Percentiles rank a stretch among this genome's conserved stretches.
Conservation (phyloP, 2,888 invertebrate species). For the Phortica okadai region DNA sequence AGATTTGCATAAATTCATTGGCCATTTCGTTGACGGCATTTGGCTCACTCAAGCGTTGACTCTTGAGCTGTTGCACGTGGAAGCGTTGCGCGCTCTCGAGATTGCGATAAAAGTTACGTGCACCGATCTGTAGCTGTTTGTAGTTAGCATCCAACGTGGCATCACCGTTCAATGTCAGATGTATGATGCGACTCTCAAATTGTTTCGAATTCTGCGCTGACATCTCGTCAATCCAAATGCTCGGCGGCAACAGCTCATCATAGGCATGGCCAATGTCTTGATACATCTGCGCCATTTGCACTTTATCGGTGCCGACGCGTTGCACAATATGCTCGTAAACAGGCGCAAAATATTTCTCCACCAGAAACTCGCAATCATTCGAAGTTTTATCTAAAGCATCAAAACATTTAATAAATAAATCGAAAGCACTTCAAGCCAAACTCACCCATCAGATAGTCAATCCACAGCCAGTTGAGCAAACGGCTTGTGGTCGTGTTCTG, state of each 20-base stretch:
- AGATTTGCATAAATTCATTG: constrained; percentile 61
- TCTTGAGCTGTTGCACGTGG: constrained; percentile 49
- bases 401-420: constrained; percentile 6
- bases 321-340: constrained; percentile 69
- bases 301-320: constrained; percentile 63
- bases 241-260: constrained; percentile 60
- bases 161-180: constrained; percentile 70
- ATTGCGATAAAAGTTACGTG: constrained; percentile 72
- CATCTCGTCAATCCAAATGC: constrained; percentile 74
- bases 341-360: constrained; percentile 62
- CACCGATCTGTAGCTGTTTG: constrained; percentile 59
- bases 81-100: constrained; percentile 70
- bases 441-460: constrained; percentile 72
- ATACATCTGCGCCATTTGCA: constrained; percentile 69
- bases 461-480: constrained; percentile 73
- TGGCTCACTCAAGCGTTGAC: background rate
- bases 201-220: constrained; percentile 68
- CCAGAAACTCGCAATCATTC: constrained; percentile 64
- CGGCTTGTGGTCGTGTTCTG: constrained; percentile 65
- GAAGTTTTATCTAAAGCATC: constrained; percentile 60
- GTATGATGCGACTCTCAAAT: constrained; percentile 69
- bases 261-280: constrained; percentile 67
- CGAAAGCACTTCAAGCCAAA: constrained; percentile 23
- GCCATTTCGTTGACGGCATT: constrained; percentile 45
- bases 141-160: constrained; percentile 66